Conservation (phyloP, 2,113 vertebrate genomes). For the Amia ocellicauda region DNA sequence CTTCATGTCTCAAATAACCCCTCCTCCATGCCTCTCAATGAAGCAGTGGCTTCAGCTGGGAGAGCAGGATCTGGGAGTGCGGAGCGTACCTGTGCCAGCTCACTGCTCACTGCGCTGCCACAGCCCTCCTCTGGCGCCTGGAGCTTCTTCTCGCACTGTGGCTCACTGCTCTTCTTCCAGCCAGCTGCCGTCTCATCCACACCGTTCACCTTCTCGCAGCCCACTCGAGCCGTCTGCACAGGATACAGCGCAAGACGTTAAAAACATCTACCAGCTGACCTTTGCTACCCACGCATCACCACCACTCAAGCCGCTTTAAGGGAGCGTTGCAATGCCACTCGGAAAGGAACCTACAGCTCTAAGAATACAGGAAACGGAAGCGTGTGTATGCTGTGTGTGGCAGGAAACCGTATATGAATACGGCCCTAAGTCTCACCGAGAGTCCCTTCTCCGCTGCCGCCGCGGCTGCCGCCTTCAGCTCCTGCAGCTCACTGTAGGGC, state of each 20-base stretch:
- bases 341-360: no score
- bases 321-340: no score
- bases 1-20: no score
- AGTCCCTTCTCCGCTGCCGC: slow-evolving; percentile 48
- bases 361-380: no score
- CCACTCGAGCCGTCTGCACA: slow-evolving; percentile 63
- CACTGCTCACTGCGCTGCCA: slow-evolving; percentile 42
- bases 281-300: neutral
- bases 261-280: no score
- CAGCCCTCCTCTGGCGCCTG: slow-evolving; percentile 66
- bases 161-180: slow-evolving; percentile 56
- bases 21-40: no score
- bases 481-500: slow-evolving; percentile 78
- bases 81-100: slow-evolving; percentile 55
- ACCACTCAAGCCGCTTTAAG: no score
- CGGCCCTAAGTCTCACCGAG: no score
- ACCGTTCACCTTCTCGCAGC: slow-evolving; percentile 51
- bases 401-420: no score
- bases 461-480: slow-evolving; percentile 75
- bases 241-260: neutral
- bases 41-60: no score
- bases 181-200: slow-evolving; percentile 34
- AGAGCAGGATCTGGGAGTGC: no score
- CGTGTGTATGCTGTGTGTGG: no score
- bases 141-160: slow-evolving; percentile 57